phyloP scores from a whole-genome alignment of 2,113 vertebrate genomes.

The Leptobrachium leishanense region DNA sequence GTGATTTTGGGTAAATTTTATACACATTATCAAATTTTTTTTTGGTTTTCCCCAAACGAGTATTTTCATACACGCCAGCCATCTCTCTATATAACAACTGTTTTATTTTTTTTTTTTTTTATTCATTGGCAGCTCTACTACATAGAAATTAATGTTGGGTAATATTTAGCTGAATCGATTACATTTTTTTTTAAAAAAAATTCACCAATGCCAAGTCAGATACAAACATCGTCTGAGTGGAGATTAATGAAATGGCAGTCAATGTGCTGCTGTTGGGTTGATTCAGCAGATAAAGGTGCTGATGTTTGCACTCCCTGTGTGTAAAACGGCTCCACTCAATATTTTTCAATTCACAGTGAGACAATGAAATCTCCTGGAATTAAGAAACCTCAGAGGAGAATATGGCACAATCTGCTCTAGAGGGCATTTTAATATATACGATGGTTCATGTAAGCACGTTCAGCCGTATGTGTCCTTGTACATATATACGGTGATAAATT shows the following conservation, averaged over 20 bases:
- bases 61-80: no score
- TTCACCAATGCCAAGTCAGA: slow-evolving; percentile 10
- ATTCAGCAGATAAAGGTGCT: slow-evolving; percentile 21
- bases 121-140: no score
- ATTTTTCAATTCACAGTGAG: not conserved
- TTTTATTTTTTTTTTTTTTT: no score
- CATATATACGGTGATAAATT: no score
- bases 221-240: not conserved
- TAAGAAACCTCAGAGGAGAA: not conserved
- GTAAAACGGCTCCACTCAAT: not conserved
- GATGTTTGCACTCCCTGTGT: not conserved
- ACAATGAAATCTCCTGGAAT: not conserved
- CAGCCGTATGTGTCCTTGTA: no score
- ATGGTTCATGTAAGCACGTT: no score
- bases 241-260: slow-evolving; percentile 6
- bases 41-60: no score
- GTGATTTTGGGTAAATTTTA: no score
- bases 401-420: not conserved
- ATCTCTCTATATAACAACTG: no score
- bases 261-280: not conserved
- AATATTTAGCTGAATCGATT: slow-evolving; percentile 15
- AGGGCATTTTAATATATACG: not conserved
- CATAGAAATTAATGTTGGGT: no score
- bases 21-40: no score
- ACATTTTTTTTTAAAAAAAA: not conserved